phyloP scores from a whole-genome alignment of 2,113 vertebrate species.

The Leptosomus discolor region DNA sequence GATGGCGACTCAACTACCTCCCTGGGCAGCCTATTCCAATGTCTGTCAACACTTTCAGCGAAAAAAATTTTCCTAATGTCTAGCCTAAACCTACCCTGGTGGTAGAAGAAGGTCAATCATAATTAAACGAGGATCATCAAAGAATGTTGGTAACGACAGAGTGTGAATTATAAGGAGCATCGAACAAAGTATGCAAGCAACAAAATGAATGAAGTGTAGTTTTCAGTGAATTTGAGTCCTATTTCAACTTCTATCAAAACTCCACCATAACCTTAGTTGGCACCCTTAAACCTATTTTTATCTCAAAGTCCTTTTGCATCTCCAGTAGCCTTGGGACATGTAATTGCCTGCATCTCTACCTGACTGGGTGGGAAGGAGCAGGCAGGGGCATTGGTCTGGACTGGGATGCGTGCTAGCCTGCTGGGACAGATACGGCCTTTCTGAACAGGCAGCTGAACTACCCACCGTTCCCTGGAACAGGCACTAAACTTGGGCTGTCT shows the following conservation, averaged over 20 bases:
- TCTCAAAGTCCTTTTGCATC: background rate
- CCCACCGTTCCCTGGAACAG: background rate
- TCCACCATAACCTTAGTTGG: background rate
- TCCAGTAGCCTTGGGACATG: background rate
- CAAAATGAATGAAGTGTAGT: background rate
- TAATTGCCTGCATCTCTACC: background rate
- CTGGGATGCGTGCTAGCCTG: rapidly evolving
- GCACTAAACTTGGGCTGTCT: background rate
- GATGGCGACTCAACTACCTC: too few species aligned
- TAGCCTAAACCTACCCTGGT: too few species aligned
- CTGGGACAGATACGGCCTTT: background rate
- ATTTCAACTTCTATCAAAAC: background rate
- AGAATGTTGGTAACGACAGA: background rate
- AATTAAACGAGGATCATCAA: background rate
- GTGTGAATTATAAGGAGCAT: background rate
- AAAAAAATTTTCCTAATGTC: too few species aligned
- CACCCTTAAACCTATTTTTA: background rate
- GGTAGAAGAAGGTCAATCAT: background rate
- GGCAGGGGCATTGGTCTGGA: background rate
- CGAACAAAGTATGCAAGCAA: background rate
- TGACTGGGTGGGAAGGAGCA: background rate
- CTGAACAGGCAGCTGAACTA: background rate
- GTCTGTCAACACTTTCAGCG: too few species aligned
- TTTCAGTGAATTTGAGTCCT: background rate
- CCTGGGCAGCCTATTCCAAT: too few species aligned